Conservation (phyloP, 2,797 vertebrate genomes). For the Thalassophryne amazonica region DNA sequence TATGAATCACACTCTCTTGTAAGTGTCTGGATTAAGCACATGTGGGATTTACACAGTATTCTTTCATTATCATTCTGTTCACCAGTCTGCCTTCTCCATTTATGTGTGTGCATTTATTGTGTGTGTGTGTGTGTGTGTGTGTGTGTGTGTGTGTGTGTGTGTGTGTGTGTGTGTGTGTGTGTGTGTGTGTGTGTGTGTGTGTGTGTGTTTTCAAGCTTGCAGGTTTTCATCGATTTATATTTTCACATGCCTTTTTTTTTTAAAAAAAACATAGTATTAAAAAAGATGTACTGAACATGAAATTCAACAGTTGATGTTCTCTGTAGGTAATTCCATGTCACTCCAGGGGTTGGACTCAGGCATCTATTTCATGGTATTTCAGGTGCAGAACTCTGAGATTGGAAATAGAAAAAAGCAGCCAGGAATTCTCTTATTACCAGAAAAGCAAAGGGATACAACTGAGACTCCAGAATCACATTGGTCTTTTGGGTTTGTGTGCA, state of each 20-base stretch:
- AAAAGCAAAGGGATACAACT: constrained; percentile 44
- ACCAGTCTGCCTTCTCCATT: constrained; percentile 28
- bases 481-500: constrained; percentile 20
- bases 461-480: constrained; percentile 36
- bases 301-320: constrained; percentile 60
- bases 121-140: not conserved
- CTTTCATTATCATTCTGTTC: constrained; percentile 55
- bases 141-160: not conserved
- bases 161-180: constrained; percentile 1
- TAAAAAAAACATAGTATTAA: constrained; percentile 28
- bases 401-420: constrained; percentile 61
- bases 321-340: constrained; percentile 63
- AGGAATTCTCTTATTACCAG: constrained; percentile 58
- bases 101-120: not conserved
- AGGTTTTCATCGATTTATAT: constrained; percentile 21
- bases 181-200: constrained; percentile 9
- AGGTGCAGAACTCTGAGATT: constrained; percentile 45
- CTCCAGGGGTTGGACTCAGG: constrained; percentile 51
- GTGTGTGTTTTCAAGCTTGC: constrained; percentile 29
- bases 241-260: constrained; percentile 30
- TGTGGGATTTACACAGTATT: constrained; percentile 70
- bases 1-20: constrained; percentile 77
- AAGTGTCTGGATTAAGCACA: constrained; percentile 78
- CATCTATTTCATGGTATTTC: constrained; percentile 59
- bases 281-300: constrained; percentile 47